Base-by-base conservation (phyloP, 2,888 invertebrate genomes). In the Trichopoda pennipes region DNA sequence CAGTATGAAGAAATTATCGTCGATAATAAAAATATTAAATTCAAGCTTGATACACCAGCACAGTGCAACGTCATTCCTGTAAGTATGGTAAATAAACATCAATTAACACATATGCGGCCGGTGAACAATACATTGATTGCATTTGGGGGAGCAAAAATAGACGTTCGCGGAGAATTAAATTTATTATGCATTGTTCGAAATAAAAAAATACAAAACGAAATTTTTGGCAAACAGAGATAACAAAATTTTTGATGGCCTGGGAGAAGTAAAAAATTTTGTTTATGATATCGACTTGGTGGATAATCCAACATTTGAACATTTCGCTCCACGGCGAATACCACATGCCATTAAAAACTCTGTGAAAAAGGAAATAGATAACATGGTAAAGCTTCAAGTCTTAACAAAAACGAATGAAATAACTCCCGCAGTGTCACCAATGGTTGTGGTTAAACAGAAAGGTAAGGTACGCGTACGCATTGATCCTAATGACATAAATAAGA, bases 1-100 rank as follows among this genome's bases (percentile, higher is more conserved):
- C n/a, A n/a, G n/a, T n/a, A 79, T 58, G 77, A 80, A 84, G 73
- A 82, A 51, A 81, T 81, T 47, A 58, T 32, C 9, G 76, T 82
- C 1, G 72, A 83, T 64, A 60, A 75, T 42, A 84, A 83, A 51
- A 78, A 80, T 60, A 74, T 80, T 12, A 80, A 73, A 69, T 74
- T 83, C 10, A 81, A 84, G 55, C 79, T 84, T 35, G 84, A 79
- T n/a, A n/a, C n/a, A n/a, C n/a, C n/a, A n/a, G n/a, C n/a, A n/a
- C n/a, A n/a, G n/a, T n/a, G n/a, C n/a, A n/a, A n/a, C n/a, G n/a
- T n/a, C n/a, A n/a, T n/a, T n/a, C n/a, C n/a, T n/a, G n/a, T n/a
- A n/a, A n/a, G n/a, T n/a, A n/a, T 73, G 47, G 51, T 83, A 16
- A 49, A 68, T 17, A 83, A 77, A 42, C 23, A 49, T 10, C 21